Percentiles rank a stretch among this genome's conserved stretches.
phyloP scores from a whole-genome alignment of 2,113 vertebrate genomes.

The Canis aureus region DNA sequence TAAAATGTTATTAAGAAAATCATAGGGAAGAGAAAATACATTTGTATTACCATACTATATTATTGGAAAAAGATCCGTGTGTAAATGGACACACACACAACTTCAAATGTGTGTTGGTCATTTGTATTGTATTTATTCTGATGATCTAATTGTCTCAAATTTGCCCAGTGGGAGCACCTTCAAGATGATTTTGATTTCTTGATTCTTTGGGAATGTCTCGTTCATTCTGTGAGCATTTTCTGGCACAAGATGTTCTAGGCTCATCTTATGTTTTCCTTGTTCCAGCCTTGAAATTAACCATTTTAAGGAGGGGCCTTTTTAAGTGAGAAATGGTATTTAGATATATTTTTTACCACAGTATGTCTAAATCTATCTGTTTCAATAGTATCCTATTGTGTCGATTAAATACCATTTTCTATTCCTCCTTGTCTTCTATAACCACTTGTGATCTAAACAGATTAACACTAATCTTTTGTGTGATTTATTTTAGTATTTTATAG shows the following conservation, averaged over 20 bases:
- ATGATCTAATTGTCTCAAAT: neutral
- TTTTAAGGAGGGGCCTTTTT: neutral
- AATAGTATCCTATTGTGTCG: neutral
- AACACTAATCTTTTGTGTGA: neutral
- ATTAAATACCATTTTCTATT: neutral
- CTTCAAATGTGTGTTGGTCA: neutral
- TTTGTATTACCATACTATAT: neutral
- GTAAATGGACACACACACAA: neutral
- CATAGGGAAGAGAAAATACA: neutral
- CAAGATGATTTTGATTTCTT: neutral
- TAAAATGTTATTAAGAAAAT: neutral
- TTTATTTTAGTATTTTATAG: conserved; percentile 46
- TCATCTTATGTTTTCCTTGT: neutral
- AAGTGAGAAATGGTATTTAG: neutral
- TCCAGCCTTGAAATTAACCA: neutral
- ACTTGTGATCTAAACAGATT: neutral
- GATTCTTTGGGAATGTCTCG: neutral
- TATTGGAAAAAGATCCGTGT: neutral
- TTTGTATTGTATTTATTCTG: neutral
- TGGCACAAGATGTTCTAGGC: neutral
- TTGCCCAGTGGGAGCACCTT: neutral
- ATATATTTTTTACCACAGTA: neutral
- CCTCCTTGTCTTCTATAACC: neutral
- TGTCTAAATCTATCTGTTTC: conserved; percentile 25
- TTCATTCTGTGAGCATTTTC: conserved; percentile 17